Percentiles rank a stretch among this genome's conserved stretches.
phyloP scores from a whole-genome alignment of 2,888 invertebrate genomes.

The Cosmopolites sordidus region DNA sequence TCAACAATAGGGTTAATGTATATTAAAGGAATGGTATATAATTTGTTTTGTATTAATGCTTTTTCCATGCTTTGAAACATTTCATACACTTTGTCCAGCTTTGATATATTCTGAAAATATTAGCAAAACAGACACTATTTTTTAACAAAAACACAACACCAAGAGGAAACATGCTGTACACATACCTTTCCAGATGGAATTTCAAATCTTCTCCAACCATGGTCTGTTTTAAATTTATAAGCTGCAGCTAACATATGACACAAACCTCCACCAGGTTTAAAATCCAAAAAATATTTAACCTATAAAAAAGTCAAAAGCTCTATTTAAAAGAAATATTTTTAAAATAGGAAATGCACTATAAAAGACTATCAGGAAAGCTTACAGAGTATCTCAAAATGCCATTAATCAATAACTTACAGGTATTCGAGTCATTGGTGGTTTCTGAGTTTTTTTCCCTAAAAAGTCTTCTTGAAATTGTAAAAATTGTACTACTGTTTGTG shows the following conservation, averaged over 20 bases:
- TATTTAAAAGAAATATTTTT: background rate
- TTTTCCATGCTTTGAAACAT: constrained; percentile 90
- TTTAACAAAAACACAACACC: constrained; percentile 23
- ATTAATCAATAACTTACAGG: constrained; percentile 68
- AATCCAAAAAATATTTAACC: constrained; percentile 94
- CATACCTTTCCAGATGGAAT: constrained; percentile 78
- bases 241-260: constrained; percentile 92
- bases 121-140: constrained; percentile 22
- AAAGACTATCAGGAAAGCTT: no score
- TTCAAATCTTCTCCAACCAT: constrained; percentile 93
- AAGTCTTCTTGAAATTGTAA: constrained; percentile 96
- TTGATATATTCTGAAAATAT: constrained; percentile 33
- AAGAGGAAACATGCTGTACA: constrained; percentile 6
- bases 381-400: background rate
- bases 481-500: constrained; percentile 79
- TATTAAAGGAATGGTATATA: constrained; percentile 73
- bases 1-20: constrained; percentile 84
- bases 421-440: constrained; percentile 82
- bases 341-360: background rate
- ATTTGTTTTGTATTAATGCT: constrained; percentile 74
- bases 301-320: constrained; percentile 41
- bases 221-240: constrained; percentile 93
- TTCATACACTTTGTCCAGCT: constrained; percentile 85
- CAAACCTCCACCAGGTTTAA: constrained; percentile 87
- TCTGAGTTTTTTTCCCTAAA: constrained; percentile 87